phyloP scores from a whole-genome alignment of 2,113 vertebrate species.

The Thryonomys swinderianus region DNA sequence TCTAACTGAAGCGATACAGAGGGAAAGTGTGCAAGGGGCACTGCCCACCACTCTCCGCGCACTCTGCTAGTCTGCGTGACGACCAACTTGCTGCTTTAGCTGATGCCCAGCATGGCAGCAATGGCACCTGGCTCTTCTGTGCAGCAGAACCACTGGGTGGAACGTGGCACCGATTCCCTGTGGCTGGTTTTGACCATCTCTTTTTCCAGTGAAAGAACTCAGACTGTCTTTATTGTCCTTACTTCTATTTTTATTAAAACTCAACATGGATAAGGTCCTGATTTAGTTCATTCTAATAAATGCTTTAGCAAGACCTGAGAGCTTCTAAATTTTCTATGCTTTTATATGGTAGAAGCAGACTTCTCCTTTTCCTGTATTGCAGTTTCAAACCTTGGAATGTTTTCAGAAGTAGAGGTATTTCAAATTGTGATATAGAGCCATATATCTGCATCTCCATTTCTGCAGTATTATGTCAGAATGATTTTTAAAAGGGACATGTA shows the following conservation, averaged over 20 bases:
- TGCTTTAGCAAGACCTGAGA: conserved; percentile 3
- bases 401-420: background rate
- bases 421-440: background rate
- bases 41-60: background rate
- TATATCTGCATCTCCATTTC: background rate
- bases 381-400: background rate
- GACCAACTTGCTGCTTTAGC: background rate
- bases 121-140: background rate
- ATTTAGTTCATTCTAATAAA: conserved; percentile 13
- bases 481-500: background rate
- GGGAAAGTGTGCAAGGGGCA: background rate
- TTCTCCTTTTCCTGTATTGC: conserved; percentile 27
- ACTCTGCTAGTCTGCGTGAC: background rate
- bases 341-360: conserved; percentile 10
- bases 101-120: background rate
- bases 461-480: background rate
- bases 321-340: background rate
- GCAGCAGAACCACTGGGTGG: background rate
- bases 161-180: background rate
- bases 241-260: conserved; percentile 30
- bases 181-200: background rate
- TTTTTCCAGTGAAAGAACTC: background rate
- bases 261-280: background rate
- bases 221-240: background rate
- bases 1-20: background rate